Percentiles rank a stretch among this genome's conserved stretches.
Conservation (phyloP, 2,113 vertebrate genomes). For the Channa maculata region DNA sequence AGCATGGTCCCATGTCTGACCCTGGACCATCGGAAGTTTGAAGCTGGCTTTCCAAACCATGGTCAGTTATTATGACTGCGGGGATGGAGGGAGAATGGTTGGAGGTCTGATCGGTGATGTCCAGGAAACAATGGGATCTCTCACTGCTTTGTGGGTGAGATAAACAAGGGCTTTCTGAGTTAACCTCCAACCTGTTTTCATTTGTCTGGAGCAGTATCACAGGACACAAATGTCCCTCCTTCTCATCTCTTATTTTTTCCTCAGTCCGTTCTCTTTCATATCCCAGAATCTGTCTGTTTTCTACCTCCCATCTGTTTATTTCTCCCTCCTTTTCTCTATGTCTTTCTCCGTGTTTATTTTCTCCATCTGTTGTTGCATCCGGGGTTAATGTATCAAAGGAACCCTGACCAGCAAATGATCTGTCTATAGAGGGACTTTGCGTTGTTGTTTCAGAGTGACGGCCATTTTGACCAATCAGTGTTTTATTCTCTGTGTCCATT, state of each 20-base stretch:
- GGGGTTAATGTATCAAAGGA: slow-evolving; percentile 28
- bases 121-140: slow-evolving; percentile 43
- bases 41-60: slow-evolving; percentile 82
- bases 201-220: slow-evolving; percentile 35
- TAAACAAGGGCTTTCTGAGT: slow-evolving; percentile 17
- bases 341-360: slow-evolving; percentile 31
- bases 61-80: slow-evolving; percentile 92
- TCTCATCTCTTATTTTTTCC: slow-evolving; percentile 8
- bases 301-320: slow-evolving; percentile 18
- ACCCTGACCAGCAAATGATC: slow-evolving; percentile 2
- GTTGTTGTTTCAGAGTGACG: slow-evolving; percentile 39
- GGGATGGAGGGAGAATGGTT: slow-evolving; percentile 82
- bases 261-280: slow-evolving; percentile 33
- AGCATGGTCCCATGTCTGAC: slow-evolving; percentile 48
- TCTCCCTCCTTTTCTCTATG: slow-evolving; percentile 12
- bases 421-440: slow-evolving; percentile 37
- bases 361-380: not conserved
- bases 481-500: slow-evolving; percentile 50
- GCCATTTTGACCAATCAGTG: slow-evolving; percentile 44
- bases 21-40: slow-evolving; percentile 66
- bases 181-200: slow-evolving; percentile 19
- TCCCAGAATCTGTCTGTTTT: slow-evolving; percentile 32
- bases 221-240: slow-evolving; percentile 6
- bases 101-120: slow-evolving; percentile 13
- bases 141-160: slow-evolving; percentile 3